Percentiles rank a stretch among this genome's conserved stretches.
phyloP scores from a whole-genome alignment of 1,140 invertebrate species.

The Anastrepha obliqua region DNA sequence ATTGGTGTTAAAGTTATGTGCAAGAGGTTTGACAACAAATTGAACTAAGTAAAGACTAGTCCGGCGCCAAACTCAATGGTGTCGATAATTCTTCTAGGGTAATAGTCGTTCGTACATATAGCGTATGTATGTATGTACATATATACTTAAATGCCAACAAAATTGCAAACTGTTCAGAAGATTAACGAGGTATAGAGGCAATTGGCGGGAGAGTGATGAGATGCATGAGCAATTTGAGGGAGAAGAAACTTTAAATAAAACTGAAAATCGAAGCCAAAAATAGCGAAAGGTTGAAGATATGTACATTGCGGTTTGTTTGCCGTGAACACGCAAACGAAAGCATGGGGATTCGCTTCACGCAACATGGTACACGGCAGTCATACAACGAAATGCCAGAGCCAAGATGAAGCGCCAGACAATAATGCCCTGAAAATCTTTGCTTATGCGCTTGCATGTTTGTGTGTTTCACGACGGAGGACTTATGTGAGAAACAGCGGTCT shows the following conservation, averaged over 20 bases:
- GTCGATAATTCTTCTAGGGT: neutral
- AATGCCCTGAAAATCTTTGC: neutral
- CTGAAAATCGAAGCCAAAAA: neutral
- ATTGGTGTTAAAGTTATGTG: no score
- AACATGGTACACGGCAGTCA: conserved; percentile 1
- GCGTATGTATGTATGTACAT: no score
- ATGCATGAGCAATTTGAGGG: neutral
- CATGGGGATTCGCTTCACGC: neutral
- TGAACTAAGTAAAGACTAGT: neutral
- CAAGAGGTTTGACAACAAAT: no score
- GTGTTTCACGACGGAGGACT: neutral
- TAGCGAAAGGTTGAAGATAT: neutral
- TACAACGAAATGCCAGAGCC: neutral
- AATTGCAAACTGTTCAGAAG: neutral
- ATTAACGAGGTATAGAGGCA: neutral
- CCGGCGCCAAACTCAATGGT: neutral
- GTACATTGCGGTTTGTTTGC: neutral
- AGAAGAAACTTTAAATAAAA: neutral
- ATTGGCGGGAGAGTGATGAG: neutral
- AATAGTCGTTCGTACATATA: neutral
- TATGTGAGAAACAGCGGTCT: conserved; percentile 35
- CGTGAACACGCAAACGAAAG: neutral
- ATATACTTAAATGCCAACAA: neutral
- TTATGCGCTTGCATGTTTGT: neutral
- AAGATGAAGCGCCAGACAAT: conserved; percentile 41